These are phyloP conservation scores for cattle (Bos taurus) DNA, from an alignment of 2,113 vertebrate genomes.

Conservation along the genomic window ARS-UCD2.0 NC_037344.1:73082501-73083000, in stretches of 20 bases:
- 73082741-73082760: background rate
- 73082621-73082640: background rate
- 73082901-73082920: background rate
- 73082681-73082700: background rate
- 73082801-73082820: background rate
- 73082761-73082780: background rate
- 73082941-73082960: background rate
- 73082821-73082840: background rate
- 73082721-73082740: background rate
- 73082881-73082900: rapidly evolving
- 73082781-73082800: background rate
- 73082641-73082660: background rate
- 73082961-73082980: background rate
- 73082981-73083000: background rate
- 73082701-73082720: background rate
- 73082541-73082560: background rate
- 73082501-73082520: background rate
- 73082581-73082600: background rate
- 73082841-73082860: background rate
- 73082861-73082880: background rate
- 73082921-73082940: background rate
- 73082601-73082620: background rate
- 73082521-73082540: background rate
- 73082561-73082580: background rate
- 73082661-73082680: background rate